Conservation (phyloP, 2,113 vertebrate species). For the Sitta europaea region DNA sequence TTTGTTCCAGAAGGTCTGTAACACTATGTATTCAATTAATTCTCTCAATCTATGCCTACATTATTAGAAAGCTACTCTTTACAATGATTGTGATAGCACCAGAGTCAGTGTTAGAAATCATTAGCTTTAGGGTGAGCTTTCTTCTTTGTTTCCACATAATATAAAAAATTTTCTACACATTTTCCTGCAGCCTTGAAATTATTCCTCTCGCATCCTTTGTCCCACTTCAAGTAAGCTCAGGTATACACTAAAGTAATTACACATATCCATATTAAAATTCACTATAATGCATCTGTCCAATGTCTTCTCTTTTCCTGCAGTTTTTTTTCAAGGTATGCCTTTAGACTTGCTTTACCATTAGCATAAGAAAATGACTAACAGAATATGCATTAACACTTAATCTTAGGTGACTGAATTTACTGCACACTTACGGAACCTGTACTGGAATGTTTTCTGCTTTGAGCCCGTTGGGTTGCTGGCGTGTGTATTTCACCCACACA, state of each 20-base stretch:
- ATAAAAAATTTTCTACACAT: background rate
- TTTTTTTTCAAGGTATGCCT: background rate
- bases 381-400: background rate
- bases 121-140: background rate
- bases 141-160: background rate
- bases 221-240: background rate
- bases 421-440: fast-evolving
- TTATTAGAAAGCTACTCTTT: background rate
- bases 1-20: constrained; percentile 25
- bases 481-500: background rate
- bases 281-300: background rate
- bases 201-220: background rate
- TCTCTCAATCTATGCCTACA: background rate
- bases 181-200: background rate
- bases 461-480: background rate
- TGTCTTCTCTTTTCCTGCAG: background rate
- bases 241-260: background rate
- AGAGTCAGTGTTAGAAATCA: background rate
- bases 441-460: background rate
- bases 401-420: background rate
- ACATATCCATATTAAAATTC: background rate
- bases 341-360: background rate
- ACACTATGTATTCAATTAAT: constrained; percentile 17
- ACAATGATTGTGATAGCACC: background rate
- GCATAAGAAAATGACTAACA: background rate